phyloP scores from a whole-genome alignment of 2,113 vertebrate genomes.

The Cephalopterus ornatus region DNA sequence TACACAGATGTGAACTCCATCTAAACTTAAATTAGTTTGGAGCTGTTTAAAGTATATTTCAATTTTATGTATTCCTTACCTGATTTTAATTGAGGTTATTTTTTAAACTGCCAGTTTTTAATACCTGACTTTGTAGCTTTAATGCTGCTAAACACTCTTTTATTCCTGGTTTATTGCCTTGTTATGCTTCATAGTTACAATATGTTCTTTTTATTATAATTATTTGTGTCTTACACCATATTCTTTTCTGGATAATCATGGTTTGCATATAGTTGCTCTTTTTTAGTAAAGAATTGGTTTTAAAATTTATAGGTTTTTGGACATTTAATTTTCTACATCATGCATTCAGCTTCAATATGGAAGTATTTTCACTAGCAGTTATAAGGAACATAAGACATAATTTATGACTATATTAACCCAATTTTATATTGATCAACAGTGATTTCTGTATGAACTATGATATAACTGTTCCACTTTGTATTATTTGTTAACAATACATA shows the following conservation, averaged over 20 bases:
- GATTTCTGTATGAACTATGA: background rate
- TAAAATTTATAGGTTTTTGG: slow-evolving; percentile 8
- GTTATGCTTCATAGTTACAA: background rate
- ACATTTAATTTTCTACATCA: background rate
- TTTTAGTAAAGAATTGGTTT: background rate
- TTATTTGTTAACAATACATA: background rate
- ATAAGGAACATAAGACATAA: background rate
- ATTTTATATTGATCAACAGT: background rate
- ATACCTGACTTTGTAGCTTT: background rate
- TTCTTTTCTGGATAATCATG: background rate
- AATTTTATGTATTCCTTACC: background rate
- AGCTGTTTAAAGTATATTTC: background rate
- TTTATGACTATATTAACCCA: background rate
- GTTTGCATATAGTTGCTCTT: background rate
- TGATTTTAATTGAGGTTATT: slow-evolving; percentile 17
- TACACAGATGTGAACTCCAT: background rate
- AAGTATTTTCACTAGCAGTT: background rate
- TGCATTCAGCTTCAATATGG: background rate
- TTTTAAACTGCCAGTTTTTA: slow-evolving; percentile 24
- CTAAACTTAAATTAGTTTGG: slow-evolving; percentile 16
- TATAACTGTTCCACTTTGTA: background rate
- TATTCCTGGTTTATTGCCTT: slow-evolving; percentile 1
- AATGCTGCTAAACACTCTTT: background rate
- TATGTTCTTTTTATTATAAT: slow-evolving; percentile 18
- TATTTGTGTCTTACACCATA: background rate